Conservation (phyloP, 2,888 invertebrate species). For the Drosophila limbata region DNA sequence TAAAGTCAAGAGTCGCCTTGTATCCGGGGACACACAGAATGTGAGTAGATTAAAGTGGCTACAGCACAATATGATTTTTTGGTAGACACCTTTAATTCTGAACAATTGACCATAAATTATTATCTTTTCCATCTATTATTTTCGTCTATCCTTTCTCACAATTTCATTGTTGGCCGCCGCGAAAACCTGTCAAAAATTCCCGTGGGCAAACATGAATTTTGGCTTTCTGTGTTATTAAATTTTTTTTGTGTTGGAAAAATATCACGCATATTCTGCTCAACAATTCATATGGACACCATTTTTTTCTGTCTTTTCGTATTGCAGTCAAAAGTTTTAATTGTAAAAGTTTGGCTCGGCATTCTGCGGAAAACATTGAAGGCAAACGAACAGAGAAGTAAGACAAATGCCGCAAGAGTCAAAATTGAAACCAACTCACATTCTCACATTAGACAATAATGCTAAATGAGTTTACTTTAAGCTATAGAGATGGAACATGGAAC, state of each 20-base stretch:
- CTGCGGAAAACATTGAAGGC: constrained; percentile 46
- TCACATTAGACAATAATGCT: constrained; percentile 7
- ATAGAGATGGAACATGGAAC: background rate
- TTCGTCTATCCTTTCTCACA: background rate
- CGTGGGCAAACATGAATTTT: constrained; percentile 2
- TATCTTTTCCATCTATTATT: background rate
- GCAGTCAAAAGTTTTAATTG: constrained; percentile 72
- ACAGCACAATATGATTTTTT: constrained; percentile 8
- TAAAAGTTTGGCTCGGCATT: constrained; percentile 58
- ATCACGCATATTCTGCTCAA: constrained; percentile 36
- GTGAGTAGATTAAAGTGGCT: constrained; percentile 12
- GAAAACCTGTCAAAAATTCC: constrained; percentile 10
- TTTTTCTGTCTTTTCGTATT: constrained; percentile 29
- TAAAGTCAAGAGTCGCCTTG: constrained; percentile 17
- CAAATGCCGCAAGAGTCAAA: constrained; percentile 26
- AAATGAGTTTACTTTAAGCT: constrained; percentile 23
- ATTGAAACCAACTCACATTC: constrained; percentile 20
- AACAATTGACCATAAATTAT: constrained; percentile 8
- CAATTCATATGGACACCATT: constrained; percentile 51
- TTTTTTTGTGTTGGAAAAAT: constrained; percentile 3
- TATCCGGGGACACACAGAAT: constrained; percentile 1
- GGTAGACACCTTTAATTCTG: background rate
- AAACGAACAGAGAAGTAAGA: constrained; percentile 41
- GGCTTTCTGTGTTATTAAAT: background rate
- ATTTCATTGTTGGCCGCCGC: background rate